Evolutionary conservation across 2,113 vertebrate genomes (phyloP), one percentile per base, ranked within the genome.

Genomic region (Sebastes fasciatus): DNA sequence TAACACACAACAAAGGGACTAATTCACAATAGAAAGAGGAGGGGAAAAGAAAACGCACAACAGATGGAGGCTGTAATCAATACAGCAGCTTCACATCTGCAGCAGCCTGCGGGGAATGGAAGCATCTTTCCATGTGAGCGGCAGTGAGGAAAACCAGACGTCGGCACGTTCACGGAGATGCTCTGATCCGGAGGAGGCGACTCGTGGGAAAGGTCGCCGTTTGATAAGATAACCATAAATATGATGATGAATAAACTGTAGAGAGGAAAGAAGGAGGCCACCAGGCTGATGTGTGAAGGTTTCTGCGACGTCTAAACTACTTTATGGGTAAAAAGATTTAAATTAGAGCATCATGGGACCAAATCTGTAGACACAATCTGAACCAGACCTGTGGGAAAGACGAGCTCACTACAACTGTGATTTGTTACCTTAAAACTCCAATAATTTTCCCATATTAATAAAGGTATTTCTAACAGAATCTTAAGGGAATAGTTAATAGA

Each of bases 1-100:
- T 19, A 19, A 54, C 13, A 86, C 84, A 93, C 90, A 94, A 93
- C 90, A 94, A 93, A 93, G 91, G 77, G 75, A 88, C 78, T 80
- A 84, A 92, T 91, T 92, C 88, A 92, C 91, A 93, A 94, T 90
- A 92, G 89, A 90, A 74, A 67, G 66, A 78, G 51, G 66, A 78
- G 51, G 77, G 73, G 12, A 49, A 49, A 49, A 62, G 84, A 78
- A 93, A 93, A 95, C 65, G 62, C 84, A 82, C 90, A 93, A 83
- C 93, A 95, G 93, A 94, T 95, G 93, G 86, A 79, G 79, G 19
- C 78, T 91, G 91, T 86, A 92, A 93, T 93, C 92, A 92, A 93
- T 92, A 90, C 90, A 76, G 73, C 76, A 79, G 71, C 83, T 84
- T 72, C 90, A 88, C 89, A 92, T 90, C 51, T 52, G 48, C 48